Conservation (phyloP, 1,140 invertebrate species). For the Bradysia coprophila region DNA sequence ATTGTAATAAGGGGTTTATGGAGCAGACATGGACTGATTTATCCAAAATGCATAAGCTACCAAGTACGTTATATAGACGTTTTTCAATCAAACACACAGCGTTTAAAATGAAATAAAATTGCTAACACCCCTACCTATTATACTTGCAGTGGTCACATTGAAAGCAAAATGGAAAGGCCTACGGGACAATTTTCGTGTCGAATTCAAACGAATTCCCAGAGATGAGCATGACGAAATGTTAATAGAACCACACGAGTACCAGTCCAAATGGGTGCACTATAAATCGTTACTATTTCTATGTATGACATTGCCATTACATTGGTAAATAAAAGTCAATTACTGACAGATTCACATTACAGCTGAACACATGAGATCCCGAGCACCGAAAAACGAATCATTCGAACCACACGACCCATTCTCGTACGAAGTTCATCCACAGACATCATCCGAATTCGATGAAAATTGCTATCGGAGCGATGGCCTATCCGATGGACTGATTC, state of each 20-base stretch:
- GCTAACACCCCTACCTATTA: not conserved
- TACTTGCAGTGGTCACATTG: conserved; percentile 6
- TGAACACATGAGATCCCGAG: conserved; percentile 21
- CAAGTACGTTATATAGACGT: conserved; percentile 12
- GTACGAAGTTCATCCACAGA: not conserved
- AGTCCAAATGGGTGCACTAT: conserved; percentile 23
- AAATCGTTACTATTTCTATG: conserved; percentile 20
- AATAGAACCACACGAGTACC: conserved; percentile 18
- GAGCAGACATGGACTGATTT: conserved; percentile 24
- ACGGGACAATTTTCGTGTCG: conserved; percentile 22
- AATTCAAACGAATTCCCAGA: conserved; percentile 22
- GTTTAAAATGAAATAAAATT: not conserved
- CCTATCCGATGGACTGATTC: not conserved
- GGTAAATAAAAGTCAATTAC: not conserved
- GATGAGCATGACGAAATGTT: conserved; percentile 19
- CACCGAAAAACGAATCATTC: conserved; percentile 8
- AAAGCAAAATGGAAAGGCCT: conserved; percentile 25
- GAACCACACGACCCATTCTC: not conserved
- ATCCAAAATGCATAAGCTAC: conserved; percentile 16
- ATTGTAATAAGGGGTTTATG: conserved; percentile 22
- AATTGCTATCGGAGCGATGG: too few relatives aligned
- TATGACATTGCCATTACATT: conserved; percentile 8
- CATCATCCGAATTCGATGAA: not conserved
- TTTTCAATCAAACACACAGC: not conserved
- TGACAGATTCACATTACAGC: conserved; percentile 7